Conservation (phyloP, 2,888 invertebrate species). For the Drosophila paranaensis region DNA sequence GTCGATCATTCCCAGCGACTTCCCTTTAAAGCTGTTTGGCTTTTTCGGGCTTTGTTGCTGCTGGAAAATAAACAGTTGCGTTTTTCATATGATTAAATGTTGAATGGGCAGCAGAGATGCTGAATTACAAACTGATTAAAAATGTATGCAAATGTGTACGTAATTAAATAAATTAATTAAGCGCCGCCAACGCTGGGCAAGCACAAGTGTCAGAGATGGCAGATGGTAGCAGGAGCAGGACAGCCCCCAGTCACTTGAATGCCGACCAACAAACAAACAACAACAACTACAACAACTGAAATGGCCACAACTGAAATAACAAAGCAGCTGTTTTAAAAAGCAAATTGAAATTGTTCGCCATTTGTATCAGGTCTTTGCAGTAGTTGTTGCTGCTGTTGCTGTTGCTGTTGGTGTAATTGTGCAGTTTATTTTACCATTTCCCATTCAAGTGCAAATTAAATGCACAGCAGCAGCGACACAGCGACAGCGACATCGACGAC, state of each 20-base stretch:
- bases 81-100: slow-evolving; percentile 51
- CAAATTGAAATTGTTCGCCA: slow-evolving; percentile 66
- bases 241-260: slow-evolving; percentile 34
- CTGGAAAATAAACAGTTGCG: slow-evolving; percentile 52
- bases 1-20: background rate
- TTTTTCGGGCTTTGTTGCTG: slow-evolving; percentile 26
- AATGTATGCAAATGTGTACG: slow-evolving; percentile 74
- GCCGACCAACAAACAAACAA: slow-evolving; percentile 21
- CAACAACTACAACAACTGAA: slow-evolving; percentile 35
- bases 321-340: slow-evolving; percentile 41
- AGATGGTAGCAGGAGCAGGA: background rate
- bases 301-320: slow-evolving; percentile 60
- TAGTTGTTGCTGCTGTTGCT: slow-evolving; percentile 22
- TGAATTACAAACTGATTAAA: slow-evolving; percentile 72
- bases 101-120: slow-evolving; percentile 55
- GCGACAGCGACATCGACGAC: slow-evolving; percentile 50
- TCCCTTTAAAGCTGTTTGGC: slow-evolving; percentile 9
- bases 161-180: slow-evolving; percentile 82
- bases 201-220: slow-evolving; percentile 11
- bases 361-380: slow-evolving; percentile 43
- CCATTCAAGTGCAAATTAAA: slow-evolving; percentile 69
- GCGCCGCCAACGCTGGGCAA: slow-evolving; percentile 37
- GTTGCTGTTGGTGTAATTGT: slow-evolving; percentile 53
- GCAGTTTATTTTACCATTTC: slow-evolving; percentile 65
- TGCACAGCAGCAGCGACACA: slow-evolving; percentile 41